A percentile compares a stretch with the other conserved stretches of the same genome.
Evolutionary conservation across 2,113 vertebrate genomes (phyloP).

Genomic region (Fregata magnificens): DNA sequence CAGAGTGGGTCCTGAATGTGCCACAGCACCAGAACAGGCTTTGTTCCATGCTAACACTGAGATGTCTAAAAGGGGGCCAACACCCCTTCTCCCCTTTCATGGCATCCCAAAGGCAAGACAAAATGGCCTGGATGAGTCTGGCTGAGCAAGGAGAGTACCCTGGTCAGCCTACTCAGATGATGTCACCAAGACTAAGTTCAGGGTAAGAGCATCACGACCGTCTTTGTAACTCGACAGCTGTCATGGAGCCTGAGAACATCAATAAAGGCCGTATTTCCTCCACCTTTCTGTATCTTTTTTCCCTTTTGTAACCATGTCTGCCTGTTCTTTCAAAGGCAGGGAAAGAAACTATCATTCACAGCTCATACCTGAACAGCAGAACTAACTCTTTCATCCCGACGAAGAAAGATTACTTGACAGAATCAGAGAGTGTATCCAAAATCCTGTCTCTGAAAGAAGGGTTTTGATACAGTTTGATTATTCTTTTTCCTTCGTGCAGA

Average conservation of each 20-base stretch:
- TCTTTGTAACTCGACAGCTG: background rate
- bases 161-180: background rate
- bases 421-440: slow-evolving; percentile 47
- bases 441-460: slow-evolving; percentile 6
- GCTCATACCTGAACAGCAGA: slow-evolving; percentile 54
- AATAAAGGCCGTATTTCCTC: background rate
- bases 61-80: background rate
- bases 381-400: slow-evolving; percentile 26
- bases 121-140: background rate
- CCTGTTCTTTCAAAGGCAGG: slow-evolving; percentile 26
- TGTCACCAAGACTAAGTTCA: background rate
- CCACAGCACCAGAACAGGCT: background rate
- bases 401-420: slow-evolving; percentile 39
- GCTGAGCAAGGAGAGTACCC: background rate
- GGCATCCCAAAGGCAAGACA: background rate
- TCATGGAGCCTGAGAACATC: background rate
- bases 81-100: background rate
- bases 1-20: background rate
- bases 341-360: slow-evolving; percentile 35
- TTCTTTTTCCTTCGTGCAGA: slow-evolving; percentile 3
- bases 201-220: background rate
- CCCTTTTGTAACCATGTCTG: slow-evolving; percentile 32
- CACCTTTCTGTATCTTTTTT: slow-evolving; percentile 14
- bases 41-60: background rate
- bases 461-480: slow-evolving; percentile 25